Conservation (phyloP, 2,113 vertebrate genomes). For the Datnioides undecimradiatus region DNA sequence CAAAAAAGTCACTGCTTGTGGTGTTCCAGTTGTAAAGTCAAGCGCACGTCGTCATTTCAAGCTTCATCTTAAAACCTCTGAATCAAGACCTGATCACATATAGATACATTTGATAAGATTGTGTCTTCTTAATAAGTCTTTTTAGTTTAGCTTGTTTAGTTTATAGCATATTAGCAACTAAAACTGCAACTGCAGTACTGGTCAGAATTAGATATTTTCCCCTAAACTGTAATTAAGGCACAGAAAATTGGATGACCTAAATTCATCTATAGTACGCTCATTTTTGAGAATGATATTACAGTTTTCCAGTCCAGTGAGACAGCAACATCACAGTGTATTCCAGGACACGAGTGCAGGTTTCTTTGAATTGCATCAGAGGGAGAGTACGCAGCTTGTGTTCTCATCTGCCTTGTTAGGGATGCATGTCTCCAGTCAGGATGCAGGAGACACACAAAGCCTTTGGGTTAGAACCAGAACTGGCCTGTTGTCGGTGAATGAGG, state of each 20-base stretch:
- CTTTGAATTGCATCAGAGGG: slow-evolving; percentile 59
- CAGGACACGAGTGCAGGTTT: slow-evolving; percentile 37
- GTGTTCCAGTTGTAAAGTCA: too few species aligned
- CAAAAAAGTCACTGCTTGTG: too few species aligned
- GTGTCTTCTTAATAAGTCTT: too few species aligned
- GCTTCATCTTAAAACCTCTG: neutral
- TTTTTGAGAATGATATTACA: slow-evolving; percentile 9
- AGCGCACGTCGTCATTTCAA: neutral
- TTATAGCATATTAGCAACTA: neutral
- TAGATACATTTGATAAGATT: neutral
- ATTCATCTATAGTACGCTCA: slow-evolving; percentile 15
- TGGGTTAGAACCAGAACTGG: neutral
- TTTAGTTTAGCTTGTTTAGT: neutral
- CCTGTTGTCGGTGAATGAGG: slow-evolving; percentile 6
- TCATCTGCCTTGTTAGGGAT: neutral
- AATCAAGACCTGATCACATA: neutral
- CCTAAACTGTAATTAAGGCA: neutral
- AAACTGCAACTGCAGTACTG: neutral
- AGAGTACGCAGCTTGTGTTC: slow-evolving; percentile 11
- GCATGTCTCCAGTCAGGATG: too few species aligned
- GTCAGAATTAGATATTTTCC: neutral
- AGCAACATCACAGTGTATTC: neutral
- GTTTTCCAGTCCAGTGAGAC: neutral
- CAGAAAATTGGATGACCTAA: neutral
- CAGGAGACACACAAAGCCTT: neutral